Conservation (phyloP, 2,113 vertebrate genomes). For the Callopanchax toddi region DNA sequence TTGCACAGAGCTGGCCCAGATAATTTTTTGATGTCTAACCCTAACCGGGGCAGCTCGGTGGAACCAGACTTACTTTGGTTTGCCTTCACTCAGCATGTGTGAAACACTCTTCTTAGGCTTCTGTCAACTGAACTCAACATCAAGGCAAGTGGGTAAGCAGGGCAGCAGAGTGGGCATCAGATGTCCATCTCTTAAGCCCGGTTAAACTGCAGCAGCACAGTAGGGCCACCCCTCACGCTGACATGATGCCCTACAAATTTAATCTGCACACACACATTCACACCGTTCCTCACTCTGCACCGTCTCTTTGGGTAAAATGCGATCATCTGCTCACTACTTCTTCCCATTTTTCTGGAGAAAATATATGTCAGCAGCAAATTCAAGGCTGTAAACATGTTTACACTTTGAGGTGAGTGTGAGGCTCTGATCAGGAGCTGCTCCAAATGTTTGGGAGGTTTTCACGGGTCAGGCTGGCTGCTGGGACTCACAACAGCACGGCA, state of each 20-base stretch:
- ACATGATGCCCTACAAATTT: slow-evolving; percentile 52
- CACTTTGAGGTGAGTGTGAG: slow-evolving; percentile 19
- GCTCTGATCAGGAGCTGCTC: slow-evolving; percentile 25
- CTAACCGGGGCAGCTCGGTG: slow-evolving; percentile 52
- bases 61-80: slow-evolving; percentile 53
- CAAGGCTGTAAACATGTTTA: slow-evolving; percentile 59
- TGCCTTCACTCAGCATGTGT: slow-evolving; percentile 68
- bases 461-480: slow-evolving; percentile 39
- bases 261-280: slow-evolving; percentile 12
- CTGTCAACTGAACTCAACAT: slow-evolving; percentile 62
- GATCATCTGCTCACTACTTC: background rate
- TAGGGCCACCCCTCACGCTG: slow-evolving; percentile 41
- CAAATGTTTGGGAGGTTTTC: slow-evolving; percentile 29
- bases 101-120: slow-evolving; percentile 55
- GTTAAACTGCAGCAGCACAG: slow-evolving; percentile 36
- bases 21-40: slow-evolving; percentile 58
- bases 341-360: slow-evolving; percentile 14
- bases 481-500: slow-evolving; percentile 40
- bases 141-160: slow-evolving; percentile 63
- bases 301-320: slow-evolving; percentile 6
- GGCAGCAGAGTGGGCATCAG: slow-evolving; percentile 54
- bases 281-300: slow-evolving; percentile 1
- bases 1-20: slow-evolving; percentile 56
- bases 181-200: slow-evolving; percentile 39
- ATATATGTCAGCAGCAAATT: slow-evolving; percentile 14